Base-by-base conservation (phyloP, 2,888 invertebrate species). In the Plebejus anna region DNA sequence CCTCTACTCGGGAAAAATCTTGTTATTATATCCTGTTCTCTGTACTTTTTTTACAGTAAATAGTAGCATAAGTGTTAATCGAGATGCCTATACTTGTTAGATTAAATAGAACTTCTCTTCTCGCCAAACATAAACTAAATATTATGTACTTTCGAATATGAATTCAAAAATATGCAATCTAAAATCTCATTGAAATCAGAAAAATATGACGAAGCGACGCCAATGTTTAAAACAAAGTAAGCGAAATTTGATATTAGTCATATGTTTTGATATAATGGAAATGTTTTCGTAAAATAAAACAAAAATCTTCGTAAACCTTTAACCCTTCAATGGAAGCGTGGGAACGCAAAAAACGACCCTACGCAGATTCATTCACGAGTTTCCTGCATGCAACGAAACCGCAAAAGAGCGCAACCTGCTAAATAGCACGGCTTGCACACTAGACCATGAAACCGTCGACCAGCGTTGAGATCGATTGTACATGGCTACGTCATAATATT, bases 331-430 rank as follows among this genome's bases (percentile, higher is more conserved):
- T 84, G 84, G 80, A 75, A 77, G 80, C 92, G 93, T 93, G 93
- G 90, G 93, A 93, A 92, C 87, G 87, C 87, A 88, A 92, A 91
- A 89, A 91, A 83, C 83, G 82, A 78, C 82, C 84, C 84, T 84
- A 82, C 85, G 87, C 85, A 87, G 87, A 87, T 88, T 88, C 92
- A 91, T 92, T 92, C 87, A 90, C 84, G 84, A 91, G 90, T 91
- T 86, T 93, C 92, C 92, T 93, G 93, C 90, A 91, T 88, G 92
- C 91, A 85, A 91, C 80, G 91, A 92, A 92, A 88, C 90, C 92
- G 83, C 86, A 90, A 83, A 91, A 92, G 89, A 85, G 88, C 85
- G 89, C 89, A 89, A 88, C 90, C 89, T 90, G 87, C 82, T 82
- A 80, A 28, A 51, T 13, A 32, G 66, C 66, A 36, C 5, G 66